Conservation (phyloP, 2,888 invertebrate species). For the Oligia latruncula region DNA sequence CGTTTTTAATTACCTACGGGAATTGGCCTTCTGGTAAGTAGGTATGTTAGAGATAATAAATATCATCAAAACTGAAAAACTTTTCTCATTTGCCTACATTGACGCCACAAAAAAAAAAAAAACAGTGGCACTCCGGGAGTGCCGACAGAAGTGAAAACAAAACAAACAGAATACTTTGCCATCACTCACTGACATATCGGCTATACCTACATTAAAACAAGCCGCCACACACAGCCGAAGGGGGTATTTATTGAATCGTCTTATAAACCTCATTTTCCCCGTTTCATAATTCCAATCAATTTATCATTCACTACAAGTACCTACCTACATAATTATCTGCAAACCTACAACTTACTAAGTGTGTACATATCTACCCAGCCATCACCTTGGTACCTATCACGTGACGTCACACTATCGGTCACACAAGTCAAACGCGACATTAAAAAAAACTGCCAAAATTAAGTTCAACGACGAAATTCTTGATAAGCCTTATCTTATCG, state of each 20-base stretch:
- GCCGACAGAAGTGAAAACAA: no score
- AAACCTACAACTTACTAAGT: background rate
- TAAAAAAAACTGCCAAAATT: constrained; percentile 60
- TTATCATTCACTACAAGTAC: background rate
- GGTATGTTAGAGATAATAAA: background rate
- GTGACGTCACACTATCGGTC: constrained; percentile 48
- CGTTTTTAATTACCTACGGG: no score
- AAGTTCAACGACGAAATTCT: constrained; percentile 58
- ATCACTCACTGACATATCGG: no score
- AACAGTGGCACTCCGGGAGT: no score
- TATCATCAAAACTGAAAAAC: background rate
- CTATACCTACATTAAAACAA: no score
- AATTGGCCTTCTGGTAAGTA: background rate
- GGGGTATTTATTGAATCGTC: no score
- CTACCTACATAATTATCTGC: background rate
- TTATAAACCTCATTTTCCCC: background rate
- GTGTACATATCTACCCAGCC: background rate
- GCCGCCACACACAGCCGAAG: no score
- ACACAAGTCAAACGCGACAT: constrained; percentile 21
- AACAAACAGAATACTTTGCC: no score
- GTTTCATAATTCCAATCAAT: background rate
- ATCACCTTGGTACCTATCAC: constrained; percentile 14
- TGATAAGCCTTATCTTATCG: constrained; percentile 77
- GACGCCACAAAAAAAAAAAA: no score
- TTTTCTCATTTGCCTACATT: background rate